Evolutionary conservation across 1,140 invertebrate species (phyloP).

Genomic region (Drosophila watanabei): DNA sequence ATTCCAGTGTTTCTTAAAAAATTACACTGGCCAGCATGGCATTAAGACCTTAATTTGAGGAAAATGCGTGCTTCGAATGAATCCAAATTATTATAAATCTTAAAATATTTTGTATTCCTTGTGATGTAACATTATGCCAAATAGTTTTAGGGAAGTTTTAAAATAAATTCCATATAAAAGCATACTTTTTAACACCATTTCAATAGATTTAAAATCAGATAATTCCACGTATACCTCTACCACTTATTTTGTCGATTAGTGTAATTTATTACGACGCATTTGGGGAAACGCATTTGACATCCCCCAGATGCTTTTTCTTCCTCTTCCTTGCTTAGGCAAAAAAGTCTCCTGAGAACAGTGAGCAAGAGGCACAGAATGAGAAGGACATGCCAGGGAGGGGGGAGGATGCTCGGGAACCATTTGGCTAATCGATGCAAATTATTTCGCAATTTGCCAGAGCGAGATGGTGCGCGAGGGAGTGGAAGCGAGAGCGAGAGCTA

Average conservation of each 20-base stretch:
- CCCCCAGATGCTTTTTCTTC: conserved; percentile 15
- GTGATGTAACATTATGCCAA: no score
- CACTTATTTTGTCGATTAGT: background rate
- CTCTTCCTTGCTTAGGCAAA: conserved; percentile 13
- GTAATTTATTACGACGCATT: conserved; percentile 77
- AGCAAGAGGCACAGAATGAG: background rate
- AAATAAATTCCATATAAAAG: no score
- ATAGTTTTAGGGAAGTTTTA: no score
- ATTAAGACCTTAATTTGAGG: background rate
- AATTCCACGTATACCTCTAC: background rate
- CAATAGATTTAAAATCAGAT: background rate
- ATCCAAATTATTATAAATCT: no score
- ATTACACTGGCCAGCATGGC: conserved; percentile 34
- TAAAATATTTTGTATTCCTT: no score
- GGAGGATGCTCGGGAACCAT: conserved; percentile 21
- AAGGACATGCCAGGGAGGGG: background rate
- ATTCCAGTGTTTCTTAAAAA: conserved; percentile 50
- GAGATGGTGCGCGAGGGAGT: background rate
- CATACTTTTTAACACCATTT: background rate
- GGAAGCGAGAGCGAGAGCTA: background rate
- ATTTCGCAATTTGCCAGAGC: conserved; percentile 28
- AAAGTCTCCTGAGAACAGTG: conserved; percentile 15
- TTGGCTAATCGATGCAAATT: conserved; percentile 58
- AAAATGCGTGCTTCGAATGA: background rate
- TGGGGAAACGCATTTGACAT: conserved; percentile 53